phyloP scores from a whole-genome alignment of 2,113 vertebrate genomes.

The Syngnathoides biaculeatus region DNA sequence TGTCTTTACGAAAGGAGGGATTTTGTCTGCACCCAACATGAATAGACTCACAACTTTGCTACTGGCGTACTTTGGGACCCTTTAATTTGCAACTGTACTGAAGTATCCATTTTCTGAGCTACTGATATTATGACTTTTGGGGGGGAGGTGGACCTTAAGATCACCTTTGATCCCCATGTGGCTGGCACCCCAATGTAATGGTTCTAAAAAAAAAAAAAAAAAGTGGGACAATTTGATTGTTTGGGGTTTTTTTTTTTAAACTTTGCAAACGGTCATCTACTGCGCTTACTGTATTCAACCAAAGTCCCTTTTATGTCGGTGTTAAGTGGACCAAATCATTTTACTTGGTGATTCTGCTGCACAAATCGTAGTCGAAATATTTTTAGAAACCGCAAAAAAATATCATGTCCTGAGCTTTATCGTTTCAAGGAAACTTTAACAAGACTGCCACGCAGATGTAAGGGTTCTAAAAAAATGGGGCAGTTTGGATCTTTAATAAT shows the following conservation, averaged over 20 bases:
- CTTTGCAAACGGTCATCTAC: not conserved
- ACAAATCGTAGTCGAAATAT: not conserved
- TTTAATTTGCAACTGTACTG: not conserved
- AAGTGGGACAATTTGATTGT: not conserved
- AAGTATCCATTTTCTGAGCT: not conserved
- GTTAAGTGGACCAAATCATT: not conserved
- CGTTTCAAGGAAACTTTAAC: too few species aligned
- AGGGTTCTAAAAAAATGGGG: too few species aligned
- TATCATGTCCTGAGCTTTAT: too few species aligned
- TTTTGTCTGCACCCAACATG: too few species aligned
- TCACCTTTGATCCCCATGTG: not conserved
- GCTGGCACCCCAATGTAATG: not conserved
- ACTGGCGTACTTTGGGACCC: too few species aligned
- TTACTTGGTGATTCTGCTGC: not conserved
- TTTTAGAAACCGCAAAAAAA: too few species aligned
- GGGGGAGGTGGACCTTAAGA: not conserved
- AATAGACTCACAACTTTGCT: too few species aligned
- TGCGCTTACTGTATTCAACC: not conserved
- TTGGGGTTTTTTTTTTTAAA: not conserved
- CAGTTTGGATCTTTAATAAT: not conserved
- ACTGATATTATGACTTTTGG: too few species aligned
- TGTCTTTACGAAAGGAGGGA: too few species aligned
- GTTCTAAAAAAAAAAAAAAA: too few species aligned
- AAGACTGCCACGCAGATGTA: too few species aligned
- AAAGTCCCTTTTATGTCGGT: not conserved